phyloP scores from a whole-genome alignment of 2,888 invertebrate species.

The Dermolepida albohirtum region DNA sequence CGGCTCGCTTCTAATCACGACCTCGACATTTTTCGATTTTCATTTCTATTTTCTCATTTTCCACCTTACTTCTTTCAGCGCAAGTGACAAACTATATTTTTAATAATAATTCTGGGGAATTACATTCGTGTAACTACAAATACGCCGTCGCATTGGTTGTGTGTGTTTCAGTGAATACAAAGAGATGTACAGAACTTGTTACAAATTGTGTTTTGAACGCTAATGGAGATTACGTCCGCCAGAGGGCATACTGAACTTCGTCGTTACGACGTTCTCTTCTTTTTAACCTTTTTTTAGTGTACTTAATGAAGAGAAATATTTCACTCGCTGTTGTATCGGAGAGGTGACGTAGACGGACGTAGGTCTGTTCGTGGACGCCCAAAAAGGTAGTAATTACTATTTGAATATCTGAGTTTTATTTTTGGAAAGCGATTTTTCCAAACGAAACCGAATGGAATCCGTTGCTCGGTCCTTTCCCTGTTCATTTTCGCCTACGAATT shows the following conservation, averaged over 20 bases:
- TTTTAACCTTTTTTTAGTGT: constrained; percentile 21
- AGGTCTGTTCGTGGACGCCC: constrained; percentile 2
- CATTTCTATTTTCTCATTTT: background rate
- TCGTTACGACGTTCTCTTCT: constrained; percentile 12
- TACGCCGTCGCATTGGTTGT: background rate
- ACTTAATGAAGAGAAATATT: constrained; percentile 42
- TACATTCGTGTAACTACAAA: background rate
- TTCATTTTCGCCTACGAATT: constrained; percentile 4
- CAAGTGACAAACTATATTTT: no score
- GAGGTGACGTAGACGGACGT: background rate
- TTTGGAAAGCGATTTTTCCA: constrained; percentile 26
- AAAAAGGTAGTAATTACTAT: constrained; percentile 18
- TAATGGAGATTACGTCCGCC: constrained; percentile 28
- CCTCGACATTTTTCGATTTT: constrained; percentile 1
- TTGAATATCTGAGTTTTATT: constrained; percentile 18
- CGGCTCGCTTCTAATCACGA: background rate
- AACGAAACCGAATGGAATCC: background rate
- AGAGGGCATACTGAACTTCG: background rate
- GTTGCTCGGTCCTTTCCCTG: constrained; percentile 1
- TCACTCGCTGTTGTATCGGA: constrained; percentile 28
- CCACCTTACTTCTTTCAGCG: no score
- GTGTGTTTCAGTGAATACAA: background rate
- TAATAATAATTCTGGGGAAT: background rate
- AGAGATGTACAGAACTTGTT: constrained; percentile 21
- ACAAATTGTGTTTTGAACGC: constrained; percentile 34